These are phyloP conservation scores for Chloroceryle aenea DNA, from an alignment of 2,113 vertebrate species.

Conservation along the genomic window DNA sequence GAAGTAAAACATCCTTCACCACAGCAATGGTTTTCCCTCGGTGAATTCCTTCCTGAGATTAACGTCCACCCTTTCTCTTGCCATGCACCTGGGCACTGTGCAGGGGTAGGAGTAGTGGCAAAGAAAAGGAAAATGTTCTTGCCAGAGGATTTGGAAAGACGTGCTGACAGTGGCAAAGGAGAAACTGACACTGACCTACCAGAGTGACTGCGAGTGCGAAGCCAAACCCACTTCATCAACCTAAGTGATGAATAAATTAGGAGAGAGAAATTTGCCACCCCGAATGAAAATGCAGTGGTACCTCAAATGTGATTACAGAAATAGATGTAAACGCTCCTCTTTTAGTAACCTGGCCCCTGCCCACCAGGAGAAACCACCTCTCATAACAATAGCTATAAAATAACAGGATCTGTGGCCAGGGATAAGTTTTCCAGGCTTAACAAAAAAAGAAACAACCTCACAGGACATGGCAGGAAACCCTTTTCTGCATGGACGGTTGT, in stretches of 20 bases:
- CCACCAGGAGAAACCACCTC: neutral
- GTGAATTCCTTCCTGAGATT: neutral
- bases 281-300: neutral
- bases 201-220: neutral
- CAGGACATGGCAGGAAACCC: neutral
- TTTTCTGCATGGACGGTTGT: neutral
- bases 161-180: neutral
- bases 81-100: neutral
- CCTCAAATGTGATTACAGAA: neutral
- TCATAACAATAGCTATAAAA: neutral
- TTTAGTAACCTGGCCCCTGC: neutral
- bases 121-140: neutral
- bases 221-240: neutral
- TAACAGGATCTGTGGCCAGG: neutral
- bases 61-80: neutral
- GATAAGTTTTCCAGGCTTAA: neutral
- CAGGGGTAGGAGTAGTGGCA: neutral
- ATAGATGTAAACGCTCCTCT: rapidly evolving
- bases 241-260: neutral
- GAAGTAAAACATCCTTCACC: neutral
- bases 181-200: neutral
- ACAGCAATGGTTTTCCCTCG: rapidly evolving
- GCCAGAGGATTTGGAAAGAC: neutral
- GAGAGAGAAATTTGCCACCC: neutral
- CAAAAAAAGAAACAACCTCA: neutral